Conservation (phyloP, 2,797 vertebrate genomes). For the Sebastes diaconus region DNA sequence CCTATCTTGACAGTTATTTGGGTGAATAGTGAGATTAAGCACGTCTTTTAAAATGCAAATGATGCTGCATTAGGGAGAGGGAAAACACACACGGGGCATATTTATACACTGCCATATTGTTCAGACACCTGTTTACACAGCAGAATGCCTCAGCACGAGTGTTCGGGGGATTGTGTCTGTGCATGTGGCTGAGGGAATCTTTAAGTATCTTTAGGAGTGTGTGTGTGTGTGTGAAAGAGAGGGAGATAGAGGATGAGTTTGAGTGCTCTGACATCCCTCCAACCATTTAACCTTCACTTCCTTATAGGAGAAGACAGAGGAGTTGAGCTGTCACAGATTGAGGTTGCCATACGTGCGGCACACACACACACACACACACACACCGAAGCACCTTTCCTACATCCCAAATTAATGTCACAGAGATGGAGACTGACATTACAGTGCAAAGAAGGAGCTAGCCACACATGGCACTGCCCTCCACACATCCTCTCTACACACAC, state of each 20-base stretch:
- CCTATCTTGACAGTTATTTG: not conserved
- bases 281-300: constrained; percentile 15
- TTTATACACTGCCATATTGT: constrained; percentile 14
- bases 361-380: not conserved
- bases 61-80: not conserved
- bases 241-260: not conserved
- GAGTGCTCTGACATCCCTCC: constrained; percentile 6
- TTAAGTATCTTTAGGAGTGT: constrained; percentile 1
- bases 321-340: constrained; percentile 20
- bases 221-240: not conserved
- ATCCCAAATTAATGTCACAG: constrained; percentile 37
- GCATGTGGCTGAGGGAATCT: not conserved
- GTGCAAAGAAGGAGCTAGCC: not conserved
- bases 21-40: not conserved
- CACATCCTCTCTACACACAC: not conserved
- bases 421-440: constrained; percentile 19
- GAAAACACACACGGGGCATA: not conserved
- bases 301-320: constrained; percentile 5
- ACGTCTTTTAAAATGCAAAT: constrained; percentile 42
- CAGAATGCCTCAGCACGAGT: not conserved
- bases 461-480: not conserved
- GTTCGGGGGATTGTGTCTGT: not conserved
- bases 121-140: constrained; percentile 44
- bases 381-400: constrained; percentile 7
- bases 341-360: not conserved